Percentiles rank a stretch among this genome's conserved stretches.
These are phyloP conservation scores for Embiotoca jacksoni DNA, from an alignment of 2,113 vertebrate species.

Conservation along the genomic window DNA sequence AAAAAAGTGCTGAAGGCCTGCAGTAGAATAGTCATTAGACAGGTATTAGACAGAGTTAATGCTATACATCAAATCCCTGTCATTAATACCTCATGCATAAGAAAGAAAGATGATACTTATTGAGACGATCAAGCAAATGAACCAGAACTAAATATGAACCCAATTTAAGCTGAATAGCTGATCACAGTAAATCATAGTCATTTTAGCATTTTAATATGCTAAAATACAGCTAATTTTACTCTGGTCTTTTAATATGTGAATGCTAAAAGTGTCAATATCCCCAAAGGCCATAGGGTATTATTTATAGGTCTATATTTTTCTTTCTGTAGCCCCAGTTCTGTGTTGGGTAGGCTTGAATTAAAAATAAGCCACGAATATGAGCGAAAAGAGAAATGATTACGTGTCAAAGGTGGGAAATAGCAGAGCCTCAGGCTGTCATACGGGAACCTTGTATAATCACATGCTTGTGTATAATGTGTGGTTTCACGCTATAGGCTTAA, in stretches of 20 bases:
- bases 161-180: slow-evolving; percentile 9
- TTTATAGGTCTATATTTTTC: slow-evolving; percentile 27
- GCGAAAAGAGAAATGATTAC: slow-evolving; percentile 37
- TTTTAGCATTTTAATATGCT: neutral
- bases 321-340: slow-evolving; percentile 54
- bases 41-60: too few relatives aligned
- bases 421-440: slow-evolving; percentile 17
- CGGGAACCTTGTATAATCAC: slow-evolving; percentile 16
- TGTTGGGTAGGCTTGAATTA: slow-evolving; percentile 21
- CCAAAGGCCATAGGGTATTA: slow-evolving; percentile 46
- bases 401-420: slow-evolving; percentile 38
- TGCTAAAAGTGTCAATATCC: slow-evolving; percentile 29
- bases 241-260: slow-evolving; percentile 42
- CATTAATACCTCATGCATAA: neutral
- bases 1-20: neutral
- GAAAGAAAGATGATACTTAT: slow-evolving; percentile 25
- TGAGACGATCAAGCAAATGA: slow-evolving; percentile 32
- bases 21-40: neutral
- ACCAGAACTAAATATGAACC: slow-evolving; percentile 18
- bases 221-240: slow-evolving; percentile 59
- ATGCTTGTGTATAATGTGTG: slow-evolving; percentile 7
- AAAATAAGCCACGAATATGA: slow-evolving; percentile 10
- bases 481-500: slow-evolving; percentile 31
- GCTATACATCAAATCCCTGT: neutral
- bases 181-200: slow-evolving; percentile 16